Percentiles rank a stretch among this genome's conserved stretches.
Evolutionary conservation across 2,797 vertebrate species (phyloP).

Genomic region (Ctenopoma multispine): DNA sequence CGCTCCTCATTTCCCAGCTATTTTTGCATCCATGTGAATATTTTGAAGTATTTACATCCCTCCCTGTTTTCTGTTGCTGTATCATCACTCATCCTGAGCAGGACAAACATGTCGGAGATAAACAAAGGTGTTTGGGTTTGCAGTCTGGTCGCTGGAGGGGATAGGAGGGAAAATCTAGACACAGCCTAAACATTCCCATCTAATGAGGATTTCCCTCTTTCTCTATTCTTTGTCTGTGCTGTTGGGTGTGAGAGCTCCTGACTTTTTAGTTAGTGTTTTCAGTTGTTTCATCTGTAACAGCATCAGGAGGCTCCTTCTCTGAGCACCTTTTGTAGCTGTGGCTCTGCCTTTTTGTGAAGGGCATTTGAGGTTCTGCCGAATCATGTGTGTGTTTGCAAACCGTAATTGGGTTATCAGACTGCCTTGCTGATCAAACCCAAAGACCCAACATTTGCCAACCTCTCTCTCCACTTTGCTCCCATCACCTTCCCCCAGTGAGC

Average conservation of each 20-base stretch:
- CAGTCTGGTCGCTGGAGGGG: constrained; percentile 2
- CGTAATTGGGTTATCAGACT: constrained; percentile 74
- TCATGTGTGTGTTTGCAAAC: constrained; percentile 36
- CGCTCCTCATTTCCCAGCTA: neutral
- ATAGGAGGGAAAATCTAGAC: neutral
- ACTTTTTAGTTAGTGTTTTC: constrained; percentile 19
- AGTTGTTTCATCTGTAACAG: constrained; percentile 19
- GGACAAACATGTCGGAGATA: constrained; percentile 42
- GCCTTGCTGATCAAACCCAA: constrained; percentile 74
- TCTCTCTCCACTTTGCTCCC: constrained; percentile 65
- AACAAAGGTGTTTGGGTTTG: constrained; percentile 50
- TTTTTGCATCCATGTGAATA: neutral
- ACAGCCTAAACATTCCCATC: constrained; percentile 50
- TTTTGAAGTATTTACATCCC: too few relatives aligned
- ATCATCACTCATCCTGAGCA: constrained; percentile 18
- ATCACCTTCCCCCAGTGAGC: constrained; percentile 85
- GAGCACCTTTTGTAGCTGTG: constrained; percentile 5
- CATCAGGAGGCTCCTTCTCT: constrained; percentile 16
- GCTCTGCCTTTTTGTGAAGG: constrained; percentile 2
- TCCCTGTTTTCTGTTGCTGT: neutral
- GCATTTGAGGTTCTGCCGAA: constrained; percentile 42
- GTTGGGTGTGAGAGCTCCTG: constrained; percentile 18
- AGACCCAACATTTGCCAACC: constrained; percentile 33
- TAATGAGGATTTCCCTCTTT: constrained; percentile 13
- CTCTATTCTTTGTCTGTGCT: constrained; percentile 7